These are phyloP conservation scores for Copidosoma floridanum DNA, from an alignment of 1,140 invertebrate genomes.

Conservation along the genomic window DNA sequence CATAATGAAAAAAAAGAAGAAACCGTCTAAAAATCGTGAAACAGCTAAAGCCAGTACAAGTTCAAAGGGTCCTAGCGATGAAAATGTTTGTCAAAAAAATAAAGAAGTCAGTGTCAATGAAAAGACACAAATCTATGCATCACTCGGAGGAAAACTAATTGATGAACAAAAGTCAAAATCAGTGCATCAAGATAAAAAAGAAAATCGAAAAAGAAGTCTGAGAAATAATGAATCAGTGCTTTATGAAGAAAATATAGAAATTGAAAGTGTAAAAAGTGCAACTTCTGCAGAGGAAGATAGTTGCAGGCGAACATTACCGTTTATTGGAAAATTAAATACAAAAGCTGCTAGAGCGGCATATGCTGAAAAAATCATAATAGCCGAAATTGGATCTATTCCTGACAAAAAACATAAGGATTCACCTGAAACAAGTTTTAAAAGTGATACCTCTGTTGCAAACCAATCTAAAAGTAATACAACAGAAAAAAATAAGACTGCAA, in stretches of 20 bases:
- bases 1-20: constrained; percentile 6
- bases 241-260: not conserved
- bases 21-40: not conserved
- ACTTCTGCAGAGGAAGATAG: constrained; percentile 6
- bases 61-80: not conserved
- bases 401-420: not conserved
- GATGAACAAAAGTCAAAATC: not conserved
- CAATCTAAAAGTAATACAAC: not conserved
- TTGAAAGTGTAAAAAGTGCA: not conserved
- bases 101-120: not conserved
- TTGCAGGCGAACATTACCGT: constrained; percentile 20
- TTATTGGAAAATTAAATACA: constrained; percentile 18
- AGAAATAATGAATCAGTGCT: not conserved
- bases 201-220: not conserved
- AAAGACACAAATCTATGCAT: not conserved
- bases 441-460: not conserved
- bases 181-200: not conserved
- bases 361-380: constrained; percentile 15
- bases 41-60: not conserved
- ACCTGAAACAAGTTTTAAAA: not conserved
- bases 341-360: constrained; percentile 14
- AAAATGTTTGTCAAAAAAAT: not conserved
- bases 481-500: not conserved
- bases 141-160: not conserved
- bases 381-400: not conserved